Conservation (phyloP, 2,113 vertebrate genomes). For the Mesitornis unicolor region DNA sequence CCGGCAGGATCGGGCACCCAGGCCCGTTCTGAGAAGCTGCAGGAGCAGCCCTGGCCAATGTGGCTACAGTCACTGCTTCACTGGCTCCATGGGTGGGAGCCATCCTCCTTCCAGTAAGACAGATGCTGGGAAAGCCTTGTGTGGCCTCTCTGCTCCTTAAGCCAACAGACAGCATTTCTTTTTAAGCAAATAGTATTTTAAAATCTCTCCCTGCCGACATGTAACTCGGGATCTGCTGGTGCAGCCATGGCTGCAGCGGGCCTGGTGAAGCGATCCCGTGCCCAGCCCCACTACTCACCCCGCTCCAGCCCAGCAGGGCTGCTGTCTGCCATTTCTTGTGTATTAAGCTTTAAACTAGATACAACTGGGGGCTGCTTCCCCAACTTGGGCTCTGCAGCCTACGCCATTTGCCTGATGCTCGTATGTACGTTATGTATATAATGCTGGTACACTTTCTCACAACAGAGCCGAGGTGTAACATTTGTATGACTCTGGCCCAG, state of each 20-base stretch:
- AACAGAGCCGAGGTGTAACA: neutral
- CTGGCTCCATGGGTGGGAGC: accelerated
- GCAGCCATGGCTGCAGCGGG: neutral
- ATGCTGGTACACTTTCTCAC: neutral
- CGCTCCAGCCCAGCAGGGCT: accelerated
- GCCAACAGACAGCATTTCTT: neutral
- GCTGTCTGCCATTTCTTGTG: neutral
- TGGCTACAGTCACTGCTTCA: accelerated
- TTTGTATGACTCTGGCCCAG: accelerated
- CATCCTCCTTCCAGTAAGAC: neutral
- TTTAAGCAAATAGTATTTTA: neutral
- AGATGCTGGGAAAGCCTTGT: neutral
- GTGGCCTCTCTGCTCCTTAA: neutral
- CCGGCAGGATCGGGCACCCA: neutral
- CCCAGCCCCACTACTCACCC: neutral
- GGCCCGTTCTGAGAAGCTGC: no score
- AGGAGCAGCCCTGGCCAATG: accelerated
- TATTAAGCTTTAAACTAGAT: neutral
- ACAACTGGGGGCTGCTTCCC: neutral
- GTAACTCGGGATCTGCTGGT: neutral
- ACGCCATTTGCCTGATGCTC: accelerated
- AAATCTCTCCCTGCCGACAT: neutral
- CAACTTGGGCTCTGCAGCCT: accelerated
- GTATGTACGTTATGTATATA: accelerated
- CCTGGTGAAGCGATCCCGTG: neutral